A percentile compares a stretch with the other conserved stretches of the same genome.
These are phyloP conservation scores for Thereva nobilitata DNA, from an alignment of 2,888 invertebrate genomes.

Conservation along the genomic window DNA sequence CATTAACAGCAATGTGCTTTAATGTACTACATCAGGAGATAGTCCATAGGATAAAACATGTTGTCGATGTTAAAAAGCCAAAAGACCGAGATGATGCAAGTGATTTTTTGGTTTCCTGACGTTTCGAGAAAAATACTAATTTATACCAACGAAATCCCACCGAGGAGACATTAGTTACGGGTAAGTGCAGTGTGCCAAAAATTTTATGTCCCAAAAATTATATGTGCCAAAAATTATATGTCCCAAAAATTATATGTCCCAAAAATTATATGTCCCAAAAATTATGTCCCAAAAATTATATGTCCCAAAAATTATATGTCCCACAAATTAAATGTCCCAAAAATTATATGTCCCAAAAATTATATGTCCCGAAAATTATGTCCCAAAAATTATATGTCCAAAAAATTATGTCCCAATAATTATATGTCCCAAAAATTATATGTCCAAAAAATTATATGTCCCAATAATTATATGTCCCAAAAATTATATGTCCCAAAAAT, in stretches of 20 bases:
- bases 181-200: slow-evolving; percentile 44
- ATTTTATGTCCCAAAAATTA: slow-evolving; percentile 5
- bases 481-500: background rate
- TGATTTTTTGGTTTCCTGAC: slow-evolving; percentile 55
- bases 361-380: background rate
- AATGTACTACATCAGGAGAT: slow-evolving; percentile 88
- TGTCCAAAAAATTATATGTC: slow-evolving; percentile 4
- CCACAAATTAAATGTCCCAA: too few relatives aligned
- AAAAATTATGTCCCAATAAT: too few relatives aligned
- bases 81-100: slow-evolving; percentile 42
- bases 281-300: too few relatives aligned
- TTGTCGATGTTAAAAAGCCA: slow-evolving; percentile 55
- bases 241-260: slow-evolving; percentile 1
- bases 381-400: background rate
- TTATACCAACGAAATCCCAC: slow-evolving; percentile 63
- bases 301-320: background rate
- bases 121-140: slow-evolving; percentile 55
- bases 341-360: background rate
- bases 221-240: background rate
- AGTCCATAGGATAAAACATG: slow-evolving; percentile 76
- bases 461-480: background rate
- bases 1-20: slow-evolving; percentile 87
- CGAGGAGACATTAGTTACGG: slow-evolving; percentile 63
- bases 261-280: slow-evolving; percentile 1
- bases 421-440: background rate